phyloP scores from a whole-genome alignment of 2,888 invertebrate species.

The Vanessa cardui region DNA sequence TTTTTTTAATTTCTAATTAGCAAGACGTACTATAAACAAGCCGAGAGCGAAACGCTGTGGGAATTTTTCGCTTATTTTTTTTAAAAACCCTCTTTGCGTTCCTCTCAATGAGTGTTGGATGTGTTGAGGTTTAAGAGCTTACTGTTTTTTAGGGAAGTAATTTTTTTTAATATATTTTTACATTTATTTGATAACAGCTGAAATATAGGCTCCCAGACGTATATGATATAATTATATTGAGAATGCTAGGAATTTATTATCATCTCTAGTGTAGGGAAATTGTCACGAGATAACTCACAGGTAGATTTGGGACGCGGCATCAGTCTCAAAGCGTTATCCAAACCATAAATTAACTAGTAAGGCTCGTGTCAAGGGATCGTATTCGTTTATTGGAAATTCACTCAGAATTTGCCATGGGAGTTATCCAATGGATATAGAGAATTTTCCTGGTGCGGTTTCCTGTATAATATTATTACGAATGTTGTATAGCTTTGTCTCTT shows the following conservation, averaged over 20 bases:
- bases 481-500: too few relatives aligned
- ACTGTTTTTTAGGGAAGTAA: background rate
- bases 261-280: too few relatives aligned
- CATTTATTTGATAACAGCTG: background rate
- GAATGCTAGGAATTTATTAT: too few relatives aligned
- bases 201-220: too few relatives aligned
- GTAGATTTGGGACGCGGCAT: background rate
- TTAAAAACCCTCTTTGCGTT: background rate
- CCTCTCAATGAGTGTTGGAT: background rate
- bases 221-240: too few relatives aligned
- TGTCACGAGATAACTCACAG: background rate
- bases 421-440: background rate
- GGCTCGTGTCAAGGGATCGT: constrained; percentile 10
- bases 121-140: background rate
- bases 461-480: too few relatives aligned
- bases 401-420: background rate
- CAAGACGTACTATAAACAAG: constrained; percentile 2
- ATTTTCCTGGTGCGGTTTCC: too few relatives aligned
- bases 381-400: constrained; percentile 13
- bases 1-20: constrained; percentile 21
- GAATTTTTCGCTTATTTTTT: background rate
- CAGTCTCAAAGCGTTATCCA: background rate
- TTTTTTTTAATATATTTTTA: background rate
- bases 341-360: constrained; percentile 14
- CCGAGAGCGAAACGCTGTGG: constrained; percentile 4